A percentile compares a stretch with the other conserved stretches of the same genome.
phyloP scores from a whole-genome alignment of 2,888 invertebrate species.

The Xestia c-nigrum region DNA sequence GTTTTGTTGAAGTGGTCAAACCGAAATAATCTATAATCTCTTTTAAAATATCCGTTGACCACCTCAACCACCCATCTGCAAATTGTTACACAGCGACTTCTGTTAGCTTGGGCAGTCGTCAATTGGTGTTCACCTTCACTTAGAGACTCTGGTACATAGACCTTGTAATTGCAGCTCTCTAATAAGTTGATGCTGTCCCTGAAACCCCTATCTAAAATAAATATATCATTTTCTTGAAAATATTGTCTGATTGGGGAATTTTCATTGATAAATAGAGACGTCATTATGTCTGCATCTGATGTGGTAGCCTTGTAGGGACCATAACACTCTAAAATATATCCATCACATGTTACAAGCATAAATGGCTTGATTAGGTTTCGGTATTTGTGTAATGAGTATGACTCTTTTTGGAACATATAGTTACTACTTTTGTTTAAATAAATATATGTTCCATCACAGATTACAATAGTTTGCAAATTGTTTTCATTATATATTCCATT shows the following conservation, averaged over 20 bases:
- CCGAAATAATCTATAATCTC: not conserved
- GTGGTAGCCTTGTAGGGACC: not conserved
- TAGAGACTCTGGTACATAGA: slow-evolving; percentile 13
- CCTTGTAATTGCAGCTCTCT: slow-evolving; percentile 9
- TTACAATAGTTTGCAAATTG: no score
- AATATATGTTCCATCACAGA: no score
- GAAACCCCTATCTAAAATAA: slow-evolving; percentile 18
- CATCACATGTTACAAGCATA: no score
- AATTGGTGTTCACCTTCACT: slow-evolving; percentile 10
- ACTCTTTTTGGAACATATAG: no score
- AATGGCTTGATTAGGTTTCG: no score
- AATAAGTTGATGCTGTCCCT: slow-evolving; percentile 14
- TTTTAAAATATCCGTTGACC: slow-evolving; percentile 20
- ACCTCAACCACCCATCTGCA: slow-evolving; percentile 23
- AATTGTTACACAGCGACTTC: slow-evolving; percentile 9
- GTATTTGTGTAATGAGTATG: no score
- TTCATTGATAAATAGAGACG: not conserved
- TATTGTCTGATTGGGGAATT: slow-evolving; percentile 4
- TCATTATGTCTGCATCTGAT: no score
- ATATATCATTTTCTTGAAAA: slow-evolving; percentile 12
- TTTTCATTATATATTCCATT: slow-evolving; percentile 27
- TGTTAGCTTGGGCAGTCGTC: not conserved
- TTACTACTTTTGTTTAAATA: no score
- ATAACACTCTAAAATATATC: not conserved
- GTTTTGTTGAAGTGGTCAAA: no score